Percentiles rank a stretch among this genome's conserved stretches.
These are phyloP conservation scores for Cotesia congregata DNA, from an alignment of 2,888 invertebrate species.

Conservation along the genomic window DNA sequence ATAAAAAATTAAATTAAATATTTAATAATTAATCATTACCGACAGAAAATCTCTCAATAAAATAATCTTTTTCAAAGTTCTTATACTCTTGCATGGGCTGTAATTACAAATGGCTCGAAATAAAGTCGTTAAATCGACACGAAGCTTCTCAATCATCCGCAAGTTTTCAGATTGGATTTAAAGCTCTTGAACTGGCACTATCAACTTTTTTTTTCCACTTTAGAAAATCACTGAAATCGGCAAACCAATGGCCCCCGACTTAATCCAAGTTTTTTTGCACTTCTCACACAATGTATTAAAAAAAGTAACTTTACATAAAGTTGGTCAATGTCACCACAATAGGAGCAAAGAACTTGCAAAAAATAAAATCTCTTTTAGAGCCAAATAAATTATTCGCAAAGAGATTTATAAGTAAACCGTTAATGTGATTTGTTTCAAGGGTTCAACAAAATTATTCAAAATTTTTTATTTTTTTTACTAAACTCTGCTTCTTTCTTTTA, in stretches of 20 bases:
- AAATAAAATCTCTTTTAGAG: not conserved
- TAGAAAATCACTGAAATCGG: not conserved
- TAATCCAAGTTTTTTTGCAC: not conserved
- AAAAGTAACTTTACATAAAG: not conserved
- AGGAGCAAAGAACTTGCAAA: not conserved
- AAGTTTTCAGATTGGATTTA: not conserved
- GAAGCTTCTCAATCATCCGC: slow-evolving; percentile 48
- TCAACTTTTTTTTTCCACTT: not conserved
- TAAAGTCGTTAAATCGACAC: slow-evolving; percentile 53
- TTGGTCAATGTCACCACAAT: not conserved
- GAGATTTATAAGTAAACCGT: not conserved
- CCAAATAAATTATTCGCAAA: not conserved
- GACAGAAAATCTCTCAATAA: slow-evolving; percentile 30
- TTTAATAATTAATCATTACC: too few relatives aligned
- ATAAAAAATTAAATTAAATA: too few relatives aligned
- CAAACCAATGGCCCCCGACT: not conserved
- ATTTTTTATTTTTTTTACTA: too few relatives aligned
- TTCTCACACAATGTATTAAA: not conserved
- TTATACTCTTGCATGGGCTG: not conserved
- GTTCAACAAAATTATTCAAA: too few relatives aligned
- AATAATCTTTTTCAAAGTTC: not conserved
- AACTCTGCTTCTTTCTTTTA: too few relatives aligned
- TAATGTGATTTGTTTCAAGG: not conserved
- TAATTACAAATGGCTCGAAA: slow-evolving; percentile 53
- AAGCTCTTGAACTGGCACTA: not conserved